These are phyloP conservation scores for Mylabris phalerata DNA, from an alignment of 1,140 invertebrate genomes.

Conservation along the genomic window DNA sequence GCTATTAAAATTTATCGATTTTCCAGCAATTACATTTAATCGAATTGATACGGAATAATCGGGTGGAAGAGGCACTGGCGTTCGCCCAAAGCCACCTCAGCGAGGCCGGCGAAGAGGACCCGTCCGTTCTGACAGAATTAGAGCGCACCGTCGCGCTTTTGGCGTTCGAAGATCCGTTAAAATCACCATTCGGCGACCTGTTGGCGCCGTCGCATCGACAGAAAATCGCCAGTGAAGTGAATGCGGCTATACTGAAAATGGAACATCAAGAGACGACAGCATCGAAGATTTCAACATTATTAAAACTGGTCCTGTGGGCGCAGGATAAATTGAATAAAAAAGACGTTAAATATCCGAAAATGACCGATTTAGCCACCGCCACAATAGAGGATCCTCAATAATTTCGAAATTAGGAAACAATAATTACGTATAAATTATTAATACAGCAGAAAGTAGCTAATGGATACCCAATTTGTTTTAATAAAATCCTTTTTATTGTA, in stretches of 20 bases:
- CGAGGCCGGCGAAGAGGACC: slow-evolving; percentile 86
- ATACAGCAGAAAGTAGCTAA: no score
- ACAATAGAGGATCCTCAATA: slow-evolving; percentile 72
- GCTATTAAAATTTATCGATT: not conserved
- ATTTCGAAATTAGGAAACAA: slow-evolving; percentile 15
- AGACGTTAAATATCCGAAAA: slow-evolving; percentile 87
- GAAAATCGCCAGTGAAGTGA: slow-evolving; percentile 95
- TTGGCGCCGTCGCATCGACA: slow-evolving; percentile 88
- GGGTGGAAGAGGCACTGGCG: slow-evolving; percentile 90
- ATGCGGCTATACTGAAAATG: slow-evolving; percentile 89
- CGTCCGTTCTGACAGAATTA: slow-evolving; percentile 65
- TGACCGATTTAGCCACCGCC: slow-evolving; percentile 79
- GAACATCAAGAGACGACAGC: slow-evolving; percentile 84
- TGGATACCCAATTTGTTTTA: no score
- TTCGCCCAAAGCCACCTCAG: slow-evolving; percentile 92
- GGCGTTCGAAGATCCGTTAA: slow-evolving; percentile 93
- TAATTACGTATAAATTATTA: no score
- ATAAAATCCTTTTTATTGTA: no score
- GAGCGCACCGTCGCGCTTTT: slow-evolving; percentile 87
- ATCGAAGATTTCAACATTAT: slow-evolving; percentile 80
- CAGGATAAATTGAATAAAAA: slow-evolving; percentile 93
- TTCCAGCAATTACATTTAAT: slow-evolving; percentile 88
- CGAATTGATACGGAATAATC: slow-evolving; percentile 81
- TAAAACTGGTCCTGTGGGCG: slow-evolving; percentile 92
- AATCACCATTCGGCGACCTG: slow-evolving; percentile 91